Conservation (phyloP, 1,140 invertebrate species). For the Zaprionus nigranus region DNA sequence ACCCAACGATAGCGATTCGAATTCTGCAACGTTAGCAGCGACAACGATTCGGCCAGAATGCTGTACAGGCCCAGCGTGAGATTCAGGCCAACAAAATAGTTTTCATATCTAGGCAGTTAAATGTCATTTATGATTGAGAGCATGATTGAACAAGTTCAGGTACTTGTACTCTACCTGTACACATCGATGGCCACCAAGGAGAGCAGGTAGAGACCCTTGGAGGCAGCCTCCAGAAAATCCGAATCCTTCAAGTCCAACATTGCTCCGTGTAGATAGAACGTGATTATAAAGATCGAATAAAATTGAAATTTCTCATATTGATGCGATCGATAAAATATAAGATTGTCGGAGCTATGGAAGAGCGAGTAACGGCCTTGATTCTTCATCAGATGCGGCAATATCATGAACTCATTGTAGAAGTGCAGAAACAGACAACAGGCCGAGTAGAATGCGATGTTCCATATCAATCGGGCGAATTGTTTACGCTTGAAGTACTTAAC, state of each 20-base stretch:
- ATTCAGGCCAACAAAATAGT: constrained; percentile 82
- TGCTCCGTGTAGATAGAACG: constrained; percentile 78
- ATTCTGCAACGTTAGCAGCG: constrained; percentile 70
- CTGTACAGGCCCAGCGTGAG: constrained; percentile 74
- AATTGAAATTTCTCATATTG: constrained; percentile 81
- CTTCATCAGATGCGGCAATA: constrained; percentile 77
- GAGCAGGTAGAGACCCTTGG: constrained; percentile 74
- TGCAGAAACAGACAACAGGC: constrained; percentile 75
- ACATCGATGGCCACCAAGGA: constrained; percentile 73
- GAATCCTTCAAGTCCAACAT: constrained; percentile 81
- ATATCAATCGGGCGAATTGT: constrained; percentile 77
- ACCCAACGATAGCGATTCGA: constrained; percentile 67
- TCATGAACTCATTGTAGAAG: constrained; percentile 81
- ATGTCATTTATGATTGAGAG: neutral
- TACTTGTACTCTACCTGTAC: constrained; percentile 50
- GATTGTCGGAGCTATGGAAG: constrained; percentile 79
- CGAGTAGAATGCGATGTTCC: constrained; percentile 81
- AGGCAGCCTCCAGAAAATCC: constrained; percentile 74
- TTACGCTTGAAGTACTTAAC: constrained; percentile 80
- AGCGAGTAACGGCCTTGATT: constrained; percentile 78
- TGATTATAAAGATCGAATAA: constrained; percentile 81
- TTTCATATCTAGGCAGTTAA: constrained; percentile 72
- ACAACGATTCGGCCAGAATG: constrained; percentile 74
- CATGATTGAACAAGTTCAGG: neutral
- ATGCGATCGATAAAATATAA: constrained; percentile 79